phyloP scores from a whole-genome alignment of 2,113 vertebrate species.

The Poeciliopsis prolifica region DNA sequence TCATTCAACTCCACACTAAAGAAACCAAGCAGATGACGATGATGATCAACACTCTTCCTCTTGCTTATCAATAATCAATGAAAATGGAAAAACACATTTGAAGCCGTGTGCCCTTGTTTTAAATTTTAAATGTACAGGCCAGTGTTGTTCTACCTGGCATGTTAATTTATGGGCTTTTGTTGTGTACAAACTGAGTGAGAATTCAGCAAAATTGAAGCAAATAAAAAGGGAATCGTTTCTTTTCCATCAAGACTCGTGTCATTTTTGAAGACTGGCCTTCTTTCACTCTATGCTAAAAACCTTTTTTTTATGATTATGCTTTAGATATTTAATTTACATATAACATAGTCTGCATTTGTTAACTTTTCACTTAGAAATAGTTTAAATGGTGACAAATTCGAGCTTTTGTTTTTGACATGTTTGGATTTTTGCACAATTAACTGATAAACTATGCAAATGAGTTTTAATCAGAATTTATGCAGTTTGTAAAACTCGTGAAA shows the following conservation, averaged over 20 bases:
- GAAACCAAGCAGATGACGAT: background rate
- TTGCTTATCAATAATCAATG: slow-evolving; percentile 20
- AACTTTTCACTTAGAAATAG: no score
- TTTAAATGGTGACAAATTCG: no score
- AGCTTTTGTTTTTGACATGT: background rate
- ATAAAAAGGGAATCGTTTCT: slow-evolving; percentile 58
- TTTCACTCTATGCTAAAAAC: background rate
- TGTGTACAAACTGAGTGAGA: slow-evolving; percentile 30
- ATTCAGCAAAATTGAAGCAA: slow-evolving; percentile 25
- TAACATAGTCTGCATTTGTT: no score
- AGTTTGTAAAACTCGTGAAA: no score
- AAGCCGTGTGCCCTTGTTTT: slow-evolving; percentile 24
- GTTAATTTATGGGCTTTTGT: slow-evolving; percentile 44
- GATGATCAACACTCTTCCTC: slow-evolving; percentile 21
- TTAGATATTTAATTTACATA: no score
- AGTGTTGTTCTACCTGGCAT: slow-evolving; percentile 11
- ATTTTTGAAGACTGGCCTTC: background rate
- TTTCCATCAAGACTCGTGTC: slow-evolving; percentile 41
- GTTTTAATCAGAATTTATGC: no score
- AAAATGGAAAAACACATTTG: slow-evolving; percentile 14
- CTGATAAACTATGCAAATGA: no score
- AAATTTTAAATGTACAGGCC: slow-evolving; percentile 35
- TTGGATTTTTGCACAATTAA: background rate
- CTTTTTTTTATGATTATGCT: background rate
- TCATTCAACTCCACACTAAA: background rate